A percentile compares a stretch with the other conserved stretches of the same genome.
Conservation (phyloP, 23 tunicate species). For the Trididemnum nubilum region DNA sequence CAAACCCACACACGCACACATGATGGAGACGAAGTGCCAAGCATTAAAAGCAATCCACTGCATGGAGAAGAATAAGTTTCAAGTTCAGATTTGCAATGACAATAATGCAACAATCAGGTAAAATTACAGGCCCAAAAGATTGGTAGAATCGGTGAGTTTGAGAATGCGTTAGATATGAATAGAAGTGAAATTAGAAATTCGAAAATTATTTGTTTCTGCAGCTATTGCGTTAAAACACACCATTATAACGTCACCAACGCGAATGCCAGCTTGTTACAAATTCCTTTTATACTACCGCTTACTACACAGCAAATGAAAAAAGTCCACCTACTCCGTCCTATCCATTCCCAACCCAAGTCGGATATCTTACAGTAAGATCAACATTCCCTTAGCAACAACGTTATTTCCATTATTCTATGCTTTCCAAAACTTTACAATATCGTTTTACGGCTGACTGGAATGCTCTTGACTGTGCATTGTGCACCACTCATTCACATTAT, state of each 20-base stretch:
- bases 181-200: too few species aligned
- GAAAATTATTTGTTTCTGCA: too few species aligned
- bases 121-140: constrained; percentile 11
- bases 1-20: constrained; percentile 30
- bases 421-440: too few species aligned
- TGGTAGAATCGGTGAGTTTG: too few species aligned
- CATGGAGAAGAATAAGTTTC: background rate
- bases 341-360: too few species aligned
- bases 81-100: background rate
- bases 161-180: too few species aligned
- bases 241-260: background rate
- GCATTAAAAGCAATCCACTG: constrained; percentile 17
- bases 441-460: background rate
- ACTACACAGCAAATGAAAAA: constrained; percentile 23
- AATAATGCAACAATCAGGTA: constrained; percentile 11
- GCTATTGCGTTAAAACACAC: too few species aligned
- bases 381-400: too few species aligned
- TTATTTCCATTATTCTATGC: too few species aligned
- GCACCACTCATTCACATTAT: background rate
- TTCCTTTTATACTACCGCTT: constrained; percentile 7
- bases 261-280: background rate
- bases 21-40: constrained; percentile 1
- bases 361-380: too few species aligned
- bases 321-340: too few species aligned
- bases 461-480: background rate